A percentile compares a stretch with the other conserved stretches of the same genome.
Evolutionary conservation across 2,113 vertebrate genomes (phyloP).

Genomic region (Rana temporaria): DNA sequence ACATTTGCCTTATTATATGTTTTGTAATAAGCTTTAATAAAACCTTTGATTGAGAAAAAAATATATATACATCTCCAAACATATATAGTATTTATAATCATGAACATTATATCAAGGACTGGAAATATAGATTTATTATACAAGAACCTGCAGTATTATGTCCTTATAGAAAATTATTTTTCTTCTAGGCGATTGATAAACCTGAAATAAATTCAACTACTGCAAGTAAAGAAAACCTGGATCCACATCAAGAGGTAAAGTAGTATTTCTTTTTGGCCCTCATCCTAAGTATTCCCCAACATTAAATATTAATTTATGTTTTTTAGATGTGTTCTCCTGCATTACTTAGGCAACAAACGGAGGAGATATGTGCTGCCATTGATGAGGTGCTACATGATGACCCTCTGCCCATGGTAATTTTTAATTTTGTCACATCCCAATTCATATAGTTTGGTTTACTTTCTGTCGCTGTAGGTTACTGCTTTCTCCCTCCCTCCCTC

Average conservation of each 20-base stretch:
- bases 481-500: background rate
- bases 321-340: conserved; percentile 88
- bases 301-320: conserved; percentile 55
- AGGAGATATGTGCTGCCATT: conserved; percentile 90
- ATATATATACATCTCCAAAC: no score
- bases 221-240: conserved; percentile 63
- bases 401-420: conserved; percentile 76
- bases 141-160: conserved; percentile 28
- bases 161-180: conserved; percentile 60
- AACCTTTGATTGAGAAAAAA: no score
- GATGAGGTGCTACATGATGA: conserved; percentile 88
- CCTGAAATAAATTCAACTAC: conserved; percentile 59
- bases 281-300: conserved; percentile 28
- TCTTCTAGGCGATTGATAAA: conserved; percentile 81
- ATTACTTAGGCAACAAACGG: conserved; percentile 88
- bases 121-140: background rate
- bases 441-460: no score
- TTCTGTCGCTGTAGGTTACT: no score
- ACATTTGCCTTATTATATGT: no score
- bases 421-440: no score
- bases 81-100: background rate
- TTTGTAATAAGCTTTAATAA: no score
- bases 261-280: conserved; percentile 24
- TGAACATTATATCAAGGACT: background rate
- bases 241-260: conserved; percentile 83